Evolutionary conservation across 1,140 invertebrate species (phyloP), one percentile per base, ranked within the genome.

Genomic region (Paraescarpia echinospica): DNA sequence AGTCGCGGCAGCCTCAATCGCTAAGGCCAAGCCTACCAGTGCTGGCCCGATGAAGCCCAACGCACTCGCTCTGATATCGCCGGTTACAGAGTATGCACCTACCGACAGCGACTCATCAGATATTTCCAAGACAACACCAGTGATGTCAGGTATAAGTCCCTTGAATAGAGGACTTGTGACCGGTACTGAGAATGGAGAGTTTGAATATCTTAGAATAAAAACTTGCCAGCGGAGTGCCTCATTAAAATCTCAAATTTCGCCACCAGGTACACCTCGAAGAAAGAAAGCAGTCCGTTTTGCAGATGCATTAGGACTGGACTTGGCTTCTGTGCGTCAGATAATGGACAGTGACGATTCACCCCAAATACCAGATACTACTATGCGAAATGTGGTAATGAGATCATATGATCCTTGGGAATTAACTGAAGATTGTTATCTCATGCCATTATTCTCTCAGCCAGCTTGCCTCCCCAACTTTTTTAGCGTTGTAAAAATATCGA

Each of bases 231-330:
- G 95, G 92, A 95, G 95, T 31, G 94, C 98, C 0, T 99, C 98
- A 0, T 95, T 99, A 31, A 99, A 98, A 96, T 98, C 97, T 0
- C 98, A 98, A 0, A 99, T 99, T 96, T 99, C 98, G 0, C 98
- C 98, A 34, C 98, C 98, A 0, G 98, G 98, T 1, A 96, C 95
- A 1, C 95, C 95, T 4, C 93, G 94, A n/a, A 96, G 97, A 0
- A 99, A 99, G 95, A 99, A 99, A 96, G 99, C 99, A 77, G 98
- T 99, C 0, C 97, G 98, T 33, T 99, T 99, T 96, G 99, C 98
- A 0, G 99, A 99, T 95, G 98, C 98, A 0, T 96, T 99, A 41
- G 99, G 99, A 0, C 96, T 99, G 12, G 98, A 99, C 96, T 96
- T 99, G 93, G 98, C 98, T 18, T 98, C 98, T 94, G 98, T 99